Evolutionary conservation across 2,888 invertebrate species (phyloP).

Genomic region (Amblyteles armatorius): DNA sequence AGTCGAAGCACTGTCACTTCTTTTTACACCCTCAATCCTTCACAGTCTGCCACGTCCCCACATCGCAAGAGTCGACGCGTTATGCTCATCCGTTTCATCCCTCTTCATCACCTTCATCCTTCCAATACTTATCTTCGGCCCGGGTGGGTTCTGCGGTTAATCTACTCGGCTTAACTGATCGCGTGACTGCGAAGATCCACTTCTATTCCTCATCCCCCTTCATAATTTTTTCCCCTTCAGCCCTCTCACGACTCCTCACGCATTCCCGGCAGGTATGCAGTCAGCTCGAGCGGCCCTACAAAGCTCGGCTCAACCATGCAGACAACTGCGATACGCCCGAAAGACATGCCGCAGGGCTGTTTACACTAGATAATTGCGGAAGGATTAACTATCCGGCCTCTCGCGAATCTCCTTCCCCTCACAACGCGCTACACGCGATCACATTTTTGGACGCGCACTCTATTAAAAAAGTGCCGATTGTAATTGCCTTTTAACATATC

Average conservation of each 20-base stretch:
- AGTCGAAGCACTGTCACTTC: not conserved
- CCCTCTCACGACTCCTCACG: conserved; percentile 23
- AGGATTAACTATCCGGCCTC: conserved; percentile 21
- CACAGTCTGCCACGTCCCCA: conserved; percentile 15
- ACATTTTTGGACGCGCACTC: not conserved
- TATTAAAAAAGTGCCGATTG: not conserved
- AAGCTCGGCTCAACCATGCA: not conserved
- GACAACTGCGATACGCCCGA: conserved; percentile 56
- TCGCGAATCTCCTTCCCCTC: not conserved
- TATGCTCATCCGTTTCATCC: conserved; percentile 44
- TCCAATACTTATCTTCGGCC: conserved; percentile 62
- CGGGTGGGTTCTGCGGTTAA: conserved; percentile 76
- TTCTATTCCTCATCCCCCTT: conserved; percentile 45
- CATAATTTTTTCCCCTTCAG: conserved; percentile 11
- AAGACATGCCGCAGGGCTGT: conserved; percentile 69
- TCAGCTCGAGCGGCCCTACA: not conserved
- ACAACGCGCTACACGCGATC: not conserved
- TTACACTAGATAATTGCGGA: conserved; percentile 69
- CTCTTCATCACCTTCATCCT: conserved; percentile 54
- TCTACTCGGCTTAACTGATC: conserved; percentile 79
- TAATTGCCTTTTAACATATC: not conserved
- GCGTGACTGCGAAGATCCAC: conserved; percentile 75
- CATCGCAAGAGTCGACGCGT: conserved; percentile 22
- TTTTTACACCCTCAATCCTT: conserved; percentile 2
- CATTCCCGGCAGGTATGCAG: conserved; percentile 5